These are phyloP conservation scores for Sebastes taczanowskii DNA, from an alignment of 2,797 vertebrate genomes.

Conservation along the genomic window DNA sequence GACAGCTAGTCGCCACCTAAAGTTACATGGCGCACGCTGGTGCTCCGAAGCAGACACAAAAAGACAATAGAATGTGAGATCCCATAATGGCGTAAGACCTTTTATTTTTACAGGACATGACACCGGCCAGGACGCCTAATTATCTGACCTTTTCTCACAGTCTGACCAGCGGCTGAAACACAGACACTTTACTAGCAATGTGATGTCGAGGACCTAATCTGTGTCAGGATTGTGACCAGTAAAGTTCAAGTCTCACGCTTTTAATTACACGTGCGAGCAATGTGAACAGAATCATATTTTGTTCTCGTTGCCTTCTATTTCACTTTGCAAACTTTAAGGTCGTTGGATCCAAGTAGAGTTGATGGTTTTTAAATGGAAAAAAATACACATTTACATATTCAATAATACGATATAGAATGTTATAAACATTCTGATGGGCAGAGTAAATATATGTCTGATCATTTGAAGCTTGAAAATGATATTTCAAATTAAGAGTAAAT, in stretches of 20 bases:
- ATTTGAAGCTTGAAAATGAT: background rate
- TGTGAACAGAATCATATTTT: background rate
- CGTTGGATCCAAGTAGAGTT: background rate
- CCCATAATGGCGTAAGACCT: conserved; percentile 8
- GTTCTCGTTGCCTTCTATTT: background rate
- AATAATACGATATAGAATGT: background rate
- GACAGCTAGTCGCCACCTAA: background rate
- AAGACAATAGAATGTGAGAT: conserved; percentile 4
- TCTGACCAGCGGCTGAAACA: conserved; percentile 6
- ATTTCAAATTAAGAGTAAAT: background rate
- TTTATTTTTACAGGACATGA: conserved; percentile 18
- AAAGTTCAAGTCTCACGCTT: background rate
- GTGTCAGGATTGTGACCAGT: background rate
- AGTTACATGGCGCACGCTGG: background rate
- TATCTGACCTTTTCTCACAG: conserved; percentile 40
- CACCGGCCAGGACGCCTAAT: conserved; percentile 4
- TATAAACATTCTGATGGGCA: background rate
- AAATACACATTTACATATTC: background rate
- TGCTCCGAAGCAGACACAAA: background rate
- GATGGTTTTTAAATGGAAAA: background rate
- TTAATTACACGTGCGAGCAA: conserved; percentile 17
- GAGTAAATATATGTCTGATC: background rate
- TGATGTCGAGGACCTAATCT: conserved; percentile 30
- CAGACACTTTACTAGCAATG: background rate
- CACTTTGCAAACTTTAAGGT: background rate